Base-by-base conservation (phyloP, 1,140 invertebrate species). In the Patella vulgata region DNA sequence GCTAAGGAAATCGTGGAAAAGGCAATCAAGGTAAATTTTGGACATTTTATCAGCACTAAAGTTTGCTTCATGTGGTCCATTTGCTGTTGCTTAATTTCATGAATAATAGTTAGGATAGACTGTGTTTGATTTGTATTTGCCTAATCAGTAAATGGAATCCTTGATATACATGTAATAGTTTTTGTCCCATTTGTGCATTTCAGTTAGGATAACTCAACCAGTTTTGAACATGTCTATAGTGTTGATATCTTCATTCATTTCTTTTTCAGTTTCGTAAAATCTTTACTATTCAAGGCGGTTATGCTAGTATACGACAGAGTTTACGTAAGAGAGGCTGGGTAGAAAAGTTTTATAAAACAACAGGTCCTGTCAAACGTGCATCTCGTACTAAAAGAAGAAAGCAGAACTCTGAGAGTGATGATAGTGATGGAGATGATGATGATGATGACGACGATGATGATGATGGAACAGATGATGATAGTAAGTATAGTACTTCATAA, bases 261-360 rank as follows among this genome's bases (percentile, higher is more conserved):
- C 19, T 27, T 3, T 66, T 73, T 23, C 71, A 87, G 86, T 80
- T 84, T 66, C 79, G 81, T 12, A 86, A 85, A 68, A 79, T 88
- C 27, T 88, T 87, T 71, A 84, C 83, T 0, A 85, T 87, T 30
- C 82, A 85, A 33, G 86, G 86, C 27, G 83, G 84, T 5, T 87
- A 87, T 72, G 83, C 85, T 9, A 79, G 82, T 27, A 77, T 88
- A 8, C 73, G 86, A 56, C 75, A 84, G 23, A 83, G 84, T 50
- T 62, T 88, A 11, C 59, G 84, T 53, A 78, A 78, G 57, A 70
- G 87, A 50, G 87, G 86, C 0, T 87, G 86, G 86, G 80, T 87
- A 23, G 86, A 87, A 68, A 86, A 87, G 59, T 81, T 85, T 59
- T 84, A 81, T 64, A 74, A 75, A 52, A 71, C 78, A 19, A 66